Conservation (phyloP, 2,888 invertebrate species). For the Lapara coniferarum region DNA sequence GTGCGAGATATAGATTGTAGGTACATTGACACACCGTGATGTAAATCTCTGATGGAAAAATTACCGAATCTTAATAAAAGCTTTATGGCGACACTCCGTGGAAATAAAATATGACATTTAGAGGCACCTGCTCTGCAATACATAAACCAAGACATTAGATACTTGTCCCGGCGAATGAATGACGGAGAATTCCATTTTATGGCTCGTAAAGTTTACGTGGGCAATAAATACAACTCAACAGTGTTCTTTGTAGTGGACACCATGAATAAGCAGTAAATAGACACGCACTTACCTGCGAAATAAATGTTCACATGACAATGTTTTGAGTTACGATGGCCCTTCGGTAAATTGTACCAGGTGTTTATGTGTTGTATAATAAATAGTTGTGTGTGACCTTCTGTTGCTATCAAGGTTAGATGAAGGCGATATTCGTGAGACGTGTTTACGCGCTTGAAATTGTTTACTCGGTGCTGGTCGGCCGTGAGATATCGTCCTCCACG, state of each 20-base stretch:
- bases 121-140: slow-evolving; percentile 42
- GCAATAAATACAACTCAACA: slow-evolving; percentile 54
- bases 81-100: slow-evolving; percentile 43
- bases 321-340: slow-evolving; percentile 27
- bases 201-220: slow-evolving; percentile 58
- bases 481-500: neutral
- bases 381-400: slow-evolving; percentile 7
- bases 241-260: slow-evolving; percentile 47
- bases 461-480: neutral
- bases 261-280: slow-evolving; percentile 41
- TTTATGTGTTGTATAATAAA: slow-evolving; percentile 2
- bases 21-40: slow-evolving; percentile 2
- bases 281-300: slow-evolving; percentile 31
- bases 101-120: slow-evolving; percentile 50
- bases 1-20: neutral
- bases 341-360: neutral
- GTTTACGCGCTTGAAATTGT: neutral
- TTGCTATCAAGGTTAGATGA: slow-evolving; percentile 29
- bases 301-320: slow-evolving; percentile 11
- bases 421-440: slow-evolving; percentile 11
- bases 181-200: slow-evolving; percentile 49
- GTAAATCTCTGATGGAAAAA: slow-evolving; percentile 3
- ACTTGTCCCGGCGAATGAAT: slow-evolving; percentile 52
- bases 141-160: slow-evolving; percentile 41
- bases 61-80: slow-evolving; percentile 42